A percentile compares a stretch with the other conserved stretches of the same genome.
Conservation (phyloP, 2,888 invertebrate species). For the Xanthorhoe designata region DNA sequence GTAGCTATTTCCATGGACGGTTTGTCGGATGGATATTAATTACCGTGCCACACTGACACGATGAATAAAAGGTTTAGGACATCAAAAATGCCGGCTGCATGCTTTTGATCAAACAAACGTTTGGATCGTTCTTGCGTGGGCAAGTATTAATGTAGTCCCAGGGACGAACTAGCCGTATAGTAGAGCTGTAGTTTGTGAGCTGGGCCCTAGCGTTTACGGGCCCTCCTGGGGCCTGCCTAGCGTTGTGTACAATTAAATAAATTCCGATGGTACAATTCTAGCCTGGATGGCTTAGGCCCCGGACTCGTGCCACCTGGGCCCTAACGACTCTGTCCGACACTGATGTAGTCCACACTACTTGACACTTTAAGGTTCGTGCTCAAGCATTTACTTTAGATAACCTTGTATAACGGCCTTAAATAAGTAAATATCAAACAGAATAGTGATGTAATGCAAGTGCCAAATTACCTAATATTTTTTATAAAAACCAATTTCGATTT, state of each 20-base stretch:
- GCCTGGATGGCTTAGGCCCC: too few species aligned
- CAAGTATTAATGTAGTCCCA: not conserved
- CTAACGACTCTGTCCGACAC: too few species aligned
- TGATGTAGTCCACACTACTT: not conserved
- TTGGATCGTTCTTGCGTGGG: not conserved
- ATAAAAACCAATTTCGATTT: too few species aligned
- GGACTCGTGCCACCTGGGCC: too few species aligned
- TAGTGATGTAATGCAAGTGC: too few species aligned
- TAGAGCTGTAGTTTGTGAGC: too few species aligned
- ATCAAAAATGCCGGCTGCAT: conserved; percentile 21
- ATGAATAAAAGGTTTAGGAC: conserved; percentile 27
- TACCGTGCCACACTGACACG: conserved; percentile 26
- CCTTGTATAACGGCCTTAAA: not conserved
- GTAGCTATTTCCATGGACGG: conserved; percentile 32
- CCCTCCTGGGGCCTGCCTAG: too few species aligned
- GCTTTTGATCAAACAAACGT: conserved; percentile 7
- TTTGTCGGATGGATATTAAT: conserved; percentile 34
- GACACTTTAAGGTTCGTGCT: not conserved
- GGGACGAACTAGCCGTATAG: too few species aligned
- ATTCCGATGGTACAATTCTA: too few species aligned
- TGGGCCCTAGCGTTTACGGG: too few species aligned
- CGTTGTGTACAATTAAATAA: too few species aligned
- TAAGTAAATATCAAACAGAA: not conserved
- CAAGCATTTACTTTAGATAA: not conserved
- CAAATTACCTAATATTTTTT: too few species aligned